Evolutionary conservation across 2,888 invertebrate genomes (phyloP).

Genomic region (Pachydiplax longipennis): DNA sequence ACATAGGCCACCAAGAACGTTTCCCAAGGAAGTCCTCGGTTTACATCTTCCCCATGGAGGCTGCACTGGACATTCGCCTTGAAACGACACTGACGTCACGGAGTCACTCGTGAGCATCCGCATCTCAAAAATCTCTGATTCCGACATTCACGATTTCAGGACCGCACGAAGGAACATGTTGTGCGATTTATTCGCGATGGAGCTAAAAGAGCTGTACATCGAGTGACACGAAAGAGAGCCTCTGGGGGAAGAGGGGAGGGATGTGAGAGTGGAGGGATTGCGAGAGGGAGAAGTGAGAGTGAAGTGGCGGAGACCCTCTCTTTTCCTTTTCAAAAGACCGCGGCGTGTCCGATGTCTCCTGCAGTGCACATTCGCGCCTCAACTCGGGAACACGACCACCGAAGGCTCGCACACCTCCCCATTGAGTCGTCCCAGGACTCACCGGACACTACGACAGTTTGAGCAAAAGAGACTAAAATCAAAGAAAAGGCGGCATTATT

Average conservation of each 20-base stretch:
- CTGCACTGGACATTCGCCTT: too few species aligned
- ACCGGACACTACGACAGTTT: not conserved
- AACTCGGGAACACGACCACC: not conserved
- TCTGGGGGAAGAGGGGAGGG: not conserved
- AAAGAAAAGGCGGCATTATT: not conserved
- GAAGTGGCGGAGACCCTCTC: not conserved
- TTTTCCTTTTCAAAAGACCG: not conserved
- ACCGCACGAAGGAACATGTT: too few species aligned
- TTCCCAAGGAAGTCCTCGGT: too few species aligned
- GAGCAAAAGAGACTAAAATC: not conserved
- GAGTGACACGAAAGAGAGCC: not conserved
- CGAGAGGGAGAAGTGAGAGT: constrained; percentile 16
- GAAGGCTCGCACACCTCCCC: not conserved
- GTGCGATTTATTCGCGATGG: too few species aligned
- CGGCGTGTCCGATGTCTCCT: not conserved
- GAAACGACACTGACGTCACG: too few species aligned
- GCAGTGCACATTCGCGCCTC: not conserved
- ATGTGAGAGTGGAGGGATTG: not conserved
- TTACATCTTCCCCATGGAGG: too few species aligned
- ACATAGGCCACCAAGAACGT: too few species aligned
- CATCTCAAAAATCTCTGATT: too few species aligned
- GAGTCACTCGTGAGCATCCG: too few species aligned
- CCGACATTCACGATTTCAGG: too few species aligned
- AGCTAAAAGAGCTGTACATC: not conserved
- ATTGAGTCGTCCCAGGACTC: not conserved